Evolutionary conservation across 2,888 invertebrate species (phyloP), one percentile per base, ranked within the genome.

Genomic region (Orgyia antiqua): DNA sequence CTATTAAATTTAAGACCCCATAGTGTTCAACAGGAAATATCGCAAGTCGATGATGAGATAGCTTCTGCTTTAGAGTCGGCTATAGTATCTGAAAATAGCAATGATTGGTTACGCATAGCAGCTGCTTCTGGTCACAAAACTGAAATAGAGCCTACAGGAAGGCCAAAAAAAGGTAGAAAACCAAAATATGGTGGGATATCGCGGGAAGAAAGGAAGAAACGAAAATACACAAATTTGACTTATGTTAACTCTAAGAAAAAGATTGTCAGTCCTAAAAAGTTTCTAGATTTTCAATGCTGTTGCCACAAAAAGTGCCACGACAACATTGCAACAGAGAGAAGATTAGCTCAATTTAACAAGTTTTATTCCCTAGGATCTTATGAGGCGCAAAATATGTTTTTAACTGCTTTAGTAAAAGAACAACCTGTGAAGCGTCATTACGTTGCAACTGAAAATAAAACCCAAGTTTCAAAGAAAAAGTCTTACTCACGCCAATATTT

Each of bases 161-260:
- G 33, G 23, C 33, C 33, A 23, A 6, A 6, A 31, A 38, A 29
- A 31, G 38, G 33, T 26, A 33, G 38, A 31, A 38, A 38, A 31
- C 24, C 28, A 28, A 33, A 31, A 15, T 31, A 13, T 26, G 31
- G 31, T 8, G 25, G 29, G 23, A 8, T 26, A n/a, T 27, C 28
- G 20, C 19, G 33, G 17, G 33, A 31, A 29, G 34, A 34, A 31
- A 35, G 29, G 13, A 35, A 35, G 27, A 13, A 29, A 39, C 19
- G 21, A 24, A 39, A 35, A 21, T 39, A 35, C 21, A 32, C 26
- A 24, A 39, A 39, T 21, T n/a, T 20, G 9, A 4, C 20, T 20
- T 20, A 20, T 8, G 20, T 20, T 2, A 20, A 20, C 4, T 20
- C 4, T 7, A 20, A 20, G 20, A 20, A 20, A n/a, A 20, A 20